A percentile compares a stretch with the other conserved stretches of the same genome.
phyloP scores from a whole-genome alignment of 1,140 invertebrate species.

The Lasaia peninsularis region DNA sequence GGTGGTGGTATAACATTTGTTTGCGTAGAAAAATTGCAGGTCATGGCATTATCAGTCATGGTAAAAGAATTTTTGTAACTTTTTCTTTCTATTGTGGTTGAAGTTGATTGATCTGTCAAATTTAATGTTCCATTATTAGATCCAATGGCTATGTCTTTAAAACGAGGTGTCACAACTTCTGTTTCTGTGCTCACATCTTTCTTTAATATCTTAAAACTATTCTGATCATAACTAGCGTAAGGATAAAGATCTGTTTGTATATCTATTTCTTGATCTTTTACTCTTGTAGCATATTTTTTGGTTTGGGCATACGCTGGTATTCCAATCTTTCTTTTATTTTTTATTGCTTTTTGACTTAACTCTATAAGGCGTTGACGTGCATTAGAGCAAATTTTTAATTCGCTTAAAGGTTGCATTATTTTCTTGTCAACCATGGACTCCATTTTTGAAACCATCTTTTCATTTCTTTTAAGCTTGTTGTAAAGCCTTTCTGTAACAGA shows the following conservation, averaged over 20 bases:
- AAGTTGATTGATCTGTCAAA: conserved; percentile 61
- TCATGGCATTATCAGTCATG: conserved; percentile 46
- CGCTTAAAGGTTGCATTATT: conserved; percentile 62
- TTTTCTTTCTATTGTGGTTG: conserved; percentile 42
- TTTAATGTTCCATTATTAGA: conserved; percentile 46
- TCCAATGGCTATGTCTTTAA: conserved; percentile 65
- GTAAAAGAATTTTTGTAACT: conserved; percentile 35
- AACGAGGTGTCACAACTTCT: conserved; percentile 49
- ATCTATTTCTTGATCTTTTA: conserved; percentile 76
- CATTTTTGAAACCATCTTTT: conserved; percentile 66
- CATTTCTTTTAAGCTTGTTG: conserved; percentile 79
- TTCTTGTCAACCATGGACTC: conserved; percentile 61
- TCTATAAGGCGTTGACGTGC: conserved; percentile 77
- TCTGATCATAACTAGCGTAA: conserved; percentile 46
- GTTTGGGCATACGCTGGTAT: conserved; percentile 79
- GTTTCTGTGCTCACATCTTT: conserved; percentile 63
- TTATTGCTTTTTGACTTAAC: conserved; percentile 76
- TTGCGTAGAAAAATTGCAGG: conserved; percentile 46
- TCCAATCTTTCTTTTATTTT: conserved; percentile 78
- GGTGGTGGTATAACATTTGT: conserved; percentile 43
- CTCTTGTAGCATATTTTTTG: conserved; percentile 31
- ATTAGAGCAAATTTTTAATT: conserved; percentile 77
- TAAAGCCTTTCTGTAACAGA: conserved; percentile 84
- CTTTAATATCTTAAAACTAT: conserved; percentile 37
- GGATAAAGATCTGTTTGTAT: conserved; percentile 72